These are phyloP conservation scores for Petromus typicus DNA, from an alignment of 2,113 vertebrate species.

Conservation along the genomic window DNA sequence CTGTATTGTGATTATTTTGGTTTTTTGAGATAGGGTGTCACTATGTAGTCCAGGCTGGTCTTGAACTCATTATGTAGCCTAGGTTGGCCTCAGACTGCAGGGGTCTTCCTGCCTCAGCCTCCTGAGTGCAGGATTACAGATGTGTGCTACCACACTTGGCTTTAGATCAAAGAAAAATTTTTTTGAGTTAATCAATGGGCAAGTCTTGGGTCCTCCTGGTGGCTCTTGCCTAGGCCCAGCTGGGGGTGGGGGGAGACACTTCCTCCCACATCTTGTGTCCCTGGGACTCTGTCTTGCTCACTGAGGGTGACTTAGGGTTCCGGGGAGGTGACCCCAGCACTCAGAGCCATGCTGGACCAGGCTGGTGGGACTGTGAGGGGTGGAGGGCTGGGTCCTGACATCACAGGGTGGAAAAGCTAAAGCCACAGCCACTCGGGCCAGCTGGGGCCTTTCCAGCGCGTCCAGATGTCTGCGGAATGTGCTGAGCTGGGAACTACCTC, in stretches of 20 bases:
- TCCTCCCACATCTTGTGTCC: background rate
- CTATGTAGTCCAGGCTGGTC: background rate
- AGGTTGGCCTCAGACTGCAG: background rate
- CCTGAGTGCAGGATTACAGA: background rate
- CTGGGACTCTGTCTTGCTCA: background rate
- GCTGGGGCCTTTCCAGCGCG: constrained; percentile 86
- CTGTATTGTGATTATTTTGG: background rate
- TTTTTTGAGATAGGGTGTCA: background rate
- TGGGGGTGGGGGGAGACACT: background rate
- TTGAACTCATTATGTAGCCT: background rate
- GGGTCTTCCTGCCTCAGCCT: background rate
- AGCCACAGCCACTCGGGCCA: constrained; percentile 78
- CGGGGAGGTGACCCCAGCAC: constrained; percentile 76
- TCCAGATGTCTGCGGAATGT: constrained; percentile 88
- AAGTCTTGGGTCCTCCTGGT: background rate
- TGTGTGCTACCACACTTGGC: background rate
- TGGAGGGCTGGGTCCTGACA: constrained; percentile 83
- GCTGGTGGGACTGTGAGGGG: constrained; percentile 67
- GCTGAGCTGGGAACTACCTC: constrained; percentile 87
- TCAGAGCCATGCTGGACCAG: constrained; percentile 76
- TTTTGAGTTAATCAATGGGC: background rate
- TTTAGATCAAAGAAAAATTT: background rate
- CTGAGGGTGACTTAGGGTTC: constrained; percentile 37
- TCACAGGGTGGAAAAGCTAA: constrained; percentile 83
- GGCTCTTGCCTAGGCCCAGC: background rate